Evolutionary conservation across 2,797 vertebrate species (phyloP), one percentile per base, ranked within the genome.

Genomic region (Micromesistius poutassou): DNA sequence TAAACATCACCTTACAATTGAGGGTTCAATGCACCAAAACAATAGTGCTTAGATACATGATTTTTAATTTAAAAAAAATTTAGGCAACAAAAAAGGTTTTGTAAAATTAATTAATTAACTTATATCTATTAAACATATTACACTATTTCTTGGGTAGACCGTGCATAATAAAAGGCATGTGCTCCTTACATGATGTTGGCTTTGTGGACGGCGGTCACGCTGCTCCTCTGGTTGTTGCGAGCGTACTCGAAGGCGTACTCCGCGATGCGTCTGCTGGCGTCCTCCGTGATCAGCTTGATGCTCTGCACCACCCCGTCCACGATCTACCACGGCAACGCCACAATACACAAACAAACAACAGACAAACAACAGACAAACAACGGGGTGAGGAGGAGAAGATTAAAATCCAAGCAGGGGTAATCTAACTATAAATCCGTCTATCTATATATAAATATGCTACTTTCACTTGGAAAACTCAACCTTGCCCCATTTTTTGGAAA

Each of bases 191-290:
- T 98, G 89, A 98, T 98, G 84, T 98, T 98, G 87, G 97, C 97
- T 85, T 98, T 98, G 92, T 98, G 97, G 77, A 98, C 97, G 0
- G 97, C 97, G 0, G 96, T 97, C 79, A 98, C 97, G 0, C 96
- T 97, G 90, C 79, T 94, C 77, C 97, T 95, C 70, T 97, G 94
- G 82, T 98, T 98, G 91, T 96, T 98, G 25, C 96, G 90, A 35
- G 97, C 96, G 12, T 98, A 99, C 35, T 97, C 97, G n/a, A 99
- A 98, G 74, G 97, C 97, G 76, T 98, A 98, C 79, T 98, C 95
- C 0, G 97, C 97, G 1, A 98, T 98, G 72, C 97, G 96, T 68
- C 92, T 93, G 92, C 97, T 98, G 0, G 97, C 97, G 0, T 90
- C 85, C 84, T 98, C 97, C 0, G 97, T 98, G 91, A 98, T 98